Evolutionary conservation across 2,888 invertebrate genomes (phyloP), one percentile per base, ranked within the genome.

Genomic region (Ormyrus rosae): DNA sequence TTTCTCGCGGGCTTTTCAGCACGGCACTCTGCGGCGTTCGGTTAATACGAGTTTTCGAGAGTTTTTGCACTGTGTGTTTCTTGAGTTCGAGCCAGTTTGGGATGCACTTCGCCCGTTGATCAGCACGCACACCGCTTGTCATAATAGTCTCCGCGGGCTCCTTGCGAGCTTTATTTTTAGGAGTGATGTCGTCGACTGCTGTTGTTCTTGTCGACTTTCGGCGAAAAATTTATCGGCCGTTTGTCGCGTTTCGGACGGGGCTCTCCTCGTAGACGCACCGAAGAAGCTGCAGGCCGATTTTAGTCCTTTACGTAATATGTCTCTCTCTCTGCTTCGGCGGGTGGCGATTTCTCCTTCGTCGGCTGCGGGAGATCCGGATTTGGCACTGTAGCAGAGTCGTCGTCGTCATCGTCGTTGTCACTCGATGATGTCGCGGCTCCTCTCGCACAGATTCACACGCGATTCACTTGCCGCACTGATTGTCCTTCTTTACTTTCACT

Each of bases 371-470:
- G 19, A 19, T 19, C 19, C 19, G 19, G 19, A 19, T 19, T 19
- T 19, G 19, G 64, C 63, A 58, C 75, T 64, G 11, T 51, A 69
- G 65, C 56, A 46, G 48, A 19, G 19, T 13, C 13, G 13, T 19
- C 19, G 19, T 19, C 19, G 19, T 19, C 19, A 19, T 19, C 19
- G 9, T 65, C 56, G 70, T 55, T 10, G 50, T 46, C 75, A 61
- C 65, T 71, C 64, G 63, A 46, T 46, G 70, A 71, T 65, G 53
- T 76, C 75, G 68, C 71, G 67, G 53, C 73, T 75, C n/a, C 56
- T 56, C 11, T 46, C 56, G 60, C 82, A 76, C 81, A 70, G 55
- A 64, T 77, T 67, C 81, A 76, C 81, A 81, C 81, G 70, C 82
- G 82, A 70, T 73, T 79, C 81, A 81, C 78, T 73, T 74, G 56